These are phyloP conservation scores for Lasioglossum oenotherae DNA, from an alignment of 2,888 invertebrate genomes.

Conservation along the genomic window DNA sequence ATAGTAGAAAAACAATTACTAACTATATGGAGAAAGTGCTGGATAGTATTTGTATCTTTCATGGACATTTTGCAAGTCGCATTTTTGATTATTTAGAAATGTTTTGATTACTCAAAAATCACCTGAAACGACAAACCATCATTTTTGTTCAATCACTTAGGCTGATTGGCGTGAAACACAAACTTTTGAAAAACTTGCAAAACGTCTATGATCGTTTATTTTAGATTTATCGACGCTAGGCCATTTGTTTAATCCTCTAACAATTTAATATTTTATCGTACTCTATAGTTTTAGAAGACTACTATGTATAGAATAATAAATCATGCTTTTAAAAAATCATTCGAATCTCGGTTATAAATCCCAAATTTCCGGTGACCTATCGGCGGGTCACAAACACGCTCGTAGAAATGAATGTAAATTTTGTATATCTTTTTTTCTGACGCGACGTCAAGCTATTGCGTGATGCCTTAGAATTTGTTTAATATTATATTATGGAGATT, in stretches of 20 bases:
- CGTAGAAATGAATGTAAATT: neutral
- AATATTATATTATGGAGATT: neutral
- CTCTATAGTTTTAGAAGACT: constrained; percentile 17
- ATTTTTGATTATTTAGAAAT: neutral
- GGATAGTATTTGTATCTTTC: constrained; percentile 12
- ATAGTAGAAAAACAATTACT: constrained; percentile 33
- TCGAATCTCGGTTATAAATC: neutral
- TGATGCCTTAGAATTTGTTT: neutral
- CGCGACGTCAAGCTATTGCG: neutral
- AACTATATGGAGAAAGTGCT: constrained; percentile 13
- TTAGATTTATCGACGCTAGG: constrained; percentile 42
- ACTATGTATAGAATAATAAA: neutral
- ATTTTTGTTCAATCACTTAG: neutral
- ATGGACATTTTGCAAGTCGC: constrained; percentile 23
- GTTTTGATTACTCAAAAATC: neutral
- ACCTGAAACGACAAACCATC: neutral
- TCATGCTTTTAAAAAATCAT: neutral
- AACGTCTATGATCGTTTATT: constrained; percentile 5
- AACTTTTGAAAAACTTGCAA: constrained; percentile 6
- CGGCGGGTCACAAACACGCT: neutral
- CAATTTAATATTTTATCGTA: constrained; percentile 12
- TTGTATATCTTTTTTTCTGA: neutral
- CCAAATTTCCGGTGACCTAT: neutral
- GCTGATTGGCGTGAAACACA: neutral
- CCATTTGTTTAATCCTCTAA: constrained; percentile 40